phyloP scores from a whole-genome alignment of 2,797 vertebrate genomes.

The Paguma larvata region DNA sequence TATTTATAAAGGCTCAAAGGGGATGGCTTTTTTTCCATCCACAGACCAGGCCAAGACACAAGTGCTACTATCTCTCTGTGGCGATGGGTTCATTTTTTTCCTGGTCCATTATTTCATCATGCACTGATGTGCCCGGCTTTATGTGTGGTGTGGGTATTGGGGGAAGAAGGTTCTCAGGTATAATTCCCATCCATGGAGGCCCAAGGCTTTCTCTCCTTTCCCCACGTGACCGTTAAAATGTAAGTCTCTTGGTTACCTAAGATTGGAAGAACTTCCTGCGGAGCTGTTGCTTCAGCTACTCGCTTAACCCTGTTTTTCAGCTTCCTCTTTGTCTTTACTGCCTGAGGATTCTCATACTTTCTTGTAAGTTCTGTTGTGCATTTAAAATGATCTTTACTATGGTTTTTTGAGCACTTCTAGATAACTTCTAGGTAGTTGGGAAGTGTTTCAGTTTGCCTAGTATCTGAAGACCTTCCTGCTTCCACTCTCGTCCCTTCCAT shows the following conservation, averaged over 20 bases:
- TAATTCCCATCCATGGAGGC: not conserved
- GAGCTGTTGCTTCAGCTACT: not conserved
- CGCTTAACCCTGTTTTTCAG: not conserved
- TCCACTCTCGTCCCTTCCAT: not conserved
- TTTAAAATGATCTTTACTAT: not conserved
- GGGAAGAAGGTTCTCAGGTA: not conserved
- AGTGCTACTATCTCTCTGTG: not conserved
- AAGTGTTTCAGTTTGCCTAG: not conserved
- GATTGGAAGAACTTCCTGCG: not conserved
- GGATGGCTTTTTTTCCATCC: not conserved
- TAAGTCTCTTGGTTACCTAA: not conserved
- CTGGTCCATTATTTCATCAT: not conserved
- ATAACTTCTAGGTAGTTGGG: not conserved
- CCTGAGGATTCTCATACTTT: not conserved
- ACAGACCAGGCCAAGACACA: not conserved
- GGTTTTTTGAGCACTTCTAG: not conserved
- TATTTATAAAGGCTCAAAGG: not conserved
- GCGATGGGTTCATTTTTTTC: not conserved
- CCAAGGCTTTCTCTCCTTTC: not conserved
- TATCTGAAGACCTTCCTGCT: not conserved
- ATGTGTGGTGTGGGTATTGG: not conserved
- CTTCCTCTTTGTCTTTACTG: not conserved
- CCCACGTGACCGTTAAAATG: not conserved
- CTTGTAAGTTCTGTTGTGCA: not conserved
- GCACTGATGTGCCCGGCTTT: not conserved